Evolutionary conservation across 2,113 vertebrate genomes (phyloP).

Genomic region (Sialia sialis): DNA sequence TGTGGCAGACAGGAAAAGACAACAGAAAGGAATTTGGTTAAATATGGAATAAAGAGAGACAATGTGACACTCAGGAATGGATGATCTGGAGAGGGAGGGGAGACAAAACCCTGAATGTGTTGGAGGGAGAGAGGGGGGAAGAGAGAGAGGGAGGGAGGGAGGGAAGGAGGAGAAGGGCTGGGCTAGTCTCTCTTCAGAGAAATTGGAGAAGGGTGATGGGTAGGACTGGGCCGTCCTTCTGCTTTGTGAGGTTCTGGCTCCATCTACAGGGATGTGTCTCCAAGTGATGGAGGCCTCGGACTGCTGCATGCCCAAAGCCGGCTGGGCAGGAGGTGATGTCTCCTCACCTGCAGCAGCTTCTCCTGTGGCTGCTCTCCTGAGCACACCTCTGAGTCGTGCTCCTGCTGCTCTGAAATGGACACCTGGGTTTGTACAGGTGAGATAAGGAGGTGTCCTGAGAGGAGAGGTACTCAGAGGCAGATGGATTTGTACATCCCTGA

Average conservation of each 20-base stretch:
- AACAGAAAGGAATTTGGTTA: background rate
- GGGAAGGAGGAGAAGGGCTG: background rate
- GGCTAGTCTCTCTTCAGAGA: background rate
- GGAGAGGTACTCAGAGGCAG: background rate
- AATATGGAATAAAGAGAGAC: background rate
- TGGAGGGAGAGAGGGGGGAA: background rate
- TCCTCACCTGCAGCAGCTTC: background rate
- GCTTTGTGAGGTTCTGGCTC: conserved; percentile 58
- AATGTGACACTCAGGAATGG: background rate
- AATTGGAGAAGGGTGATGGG: background rate
- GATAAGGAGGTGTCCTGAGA: background rate
- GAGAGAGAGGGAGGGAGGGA: background rate
- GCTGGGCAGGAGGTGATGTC: background rate
- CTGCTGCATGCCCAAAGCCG: background rate
- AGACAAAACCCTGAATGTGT: background rate
- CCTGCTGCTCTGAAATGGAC: background rate
- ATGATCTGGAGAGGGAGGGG: background rate
- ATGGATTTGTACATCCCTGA: background rate
- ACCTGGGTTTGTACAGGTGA: background rate
- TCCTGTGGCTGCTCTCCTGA: background rate
- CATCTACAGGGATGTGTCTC: conserved; percentile 50
- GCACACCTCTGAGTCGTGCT: background rate
- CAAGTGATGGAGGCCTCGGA: background rate
- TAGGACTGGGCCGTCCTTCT: background rate
- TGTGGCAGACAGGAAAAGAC: background rate